Evolutionary conservation across 2,797 vertebrate species (phyloP), one percentile per base, ranked within the genome.

Genomic region (Dendrocincla tyrannina): DNA sequence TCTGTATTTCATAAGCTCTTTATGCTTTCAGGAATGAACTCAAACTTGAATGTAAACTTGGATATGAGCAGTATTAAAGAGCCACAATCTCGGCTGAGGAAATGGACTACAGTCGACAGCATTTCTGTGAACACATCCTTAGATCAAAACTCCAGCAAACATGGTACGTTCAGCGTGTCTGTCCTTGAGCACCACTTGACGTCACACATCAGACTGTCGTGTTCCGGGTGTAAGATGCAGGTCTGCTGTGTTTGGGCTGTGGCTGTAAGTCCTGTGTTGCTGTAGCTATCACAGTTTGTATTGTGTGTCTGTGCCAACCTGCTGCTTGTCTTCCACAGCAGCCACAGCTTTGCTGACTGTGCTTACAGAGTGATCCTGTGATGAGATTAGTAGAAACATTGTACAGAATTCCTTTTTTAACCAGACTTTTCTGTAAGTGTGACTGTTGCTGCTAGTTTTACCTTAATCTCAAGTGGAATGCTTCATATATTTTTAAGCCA

Each of bases 31-130:
- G 99, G 99, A 98, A 98, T 99, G 98, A 99, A 98, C 97, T 98
- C 99, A 98, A 99, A 99, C 98, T 98, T 99, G 99, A 99, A 99
- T 99, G 99, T 99, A 99, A 98, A 98, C 98, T 98, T 99, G 98
- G 99, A 99, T 95, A 98, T 99, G 98, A 98, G 97, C 97, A 98
- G 98, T 97, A 98, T 99, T 98, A 99, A 99, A 98, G 99, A 99
- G 98, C 99, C 99, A 87, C 99, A 99, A 94, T 99, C 99, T 97
- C 98, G 99, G 96, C 95, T 99, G 97, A 99, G 99, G 98, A 99
- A 99, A 97, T 99, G 99, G 98, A 99, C 99, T 95, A 99, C 99
- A 74, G 98, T 98, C 93, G 98, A 99, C 98, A 99, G 99, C 97
- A 98, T 98, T 97, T 98, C 98, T 93, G 98, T 98, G 93, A 99